Evolutionary conservation across 2,797 vertebrate genomes (phyloP), one percentile per base, ranked within the genome.

Genomic region (Sarcoramphus papa): DNA sequence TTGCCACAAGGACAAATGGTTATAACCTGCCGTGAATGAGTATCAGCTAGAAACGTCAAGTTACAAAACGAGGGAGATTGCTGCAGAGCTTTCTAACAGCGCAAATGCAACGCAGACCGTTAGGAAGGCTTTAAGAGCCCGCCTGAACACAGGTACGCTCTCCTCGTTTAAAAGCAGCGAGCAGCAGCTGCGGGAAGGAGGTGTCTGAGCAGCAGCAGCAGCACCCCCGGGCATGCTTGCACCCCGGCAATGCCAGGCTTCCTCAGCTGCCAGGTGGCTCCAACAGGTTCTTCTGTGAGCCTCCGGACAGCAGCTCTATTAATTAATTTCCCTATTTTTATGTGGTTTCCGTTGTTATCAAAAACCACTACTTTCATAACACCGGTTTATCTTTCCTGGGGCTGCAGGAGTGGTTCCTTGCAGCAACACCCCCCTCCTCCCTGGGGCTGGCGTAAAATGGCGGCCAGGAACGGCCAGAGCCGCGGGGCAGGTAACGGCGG

Each of bases 381-480:
- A 12, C 18, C 2, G 8, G 7, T 4, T 23, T 22, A 3, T 6
- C 23, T 7, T 15, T 57, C 20, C n/a, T 14, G 18, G 6, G 19
- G 24, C 45, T 4, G 19, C 65, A 11, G 30, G 2, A 37, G 2
- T 0, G 1, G 1, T 0, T 31, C 14, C 47, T 2, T 2, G 1
- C 1, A 18, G 15, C 12, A 7, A 6, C 15, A 1, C 8, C 8
- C 27, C 19, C 2, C 0, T 1, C 13, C 27, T 8, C 24, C 31
- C 11, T 2, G 10, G 3, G 19, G 14, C 31, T n/a, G 19, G 4
- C 40, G 23, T 53, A 53, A 94, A 85, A 92, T 92, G 93, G 90
- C 90, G 85, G 81, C 59, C 19, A 18, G 31, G 28, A 11, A n/a
- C 53, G 4, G n/a, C 41, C 40, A 7, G 6, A 22, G 14, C 4